These are phyloP conservation scores for Hoplodrina ambigua DNA, from an alignment of 2,888 invertebrate species.

Conservation along the genomic window DNA sequence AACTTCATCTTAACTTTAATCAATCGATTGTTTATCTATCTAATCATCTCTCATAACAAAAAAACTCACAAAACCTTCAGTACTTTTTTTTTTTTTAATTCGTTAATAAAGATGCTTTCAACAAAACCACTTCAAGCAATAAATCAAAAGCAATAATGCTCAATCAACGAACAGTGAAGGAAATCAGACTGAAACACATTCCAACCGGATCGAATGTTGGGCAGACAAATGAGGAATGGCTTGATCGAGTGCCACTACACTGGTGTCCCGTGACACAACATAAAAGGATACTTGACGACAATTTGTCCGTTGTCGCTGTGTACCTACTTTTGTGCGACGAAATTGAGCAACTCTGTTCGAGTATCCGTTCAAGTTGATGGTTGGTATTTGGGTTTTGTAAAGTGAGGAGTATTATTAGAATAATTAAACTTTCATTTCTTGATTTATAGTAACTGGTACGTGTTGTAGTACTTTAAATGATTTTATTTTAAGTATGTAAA, in stretches of 20 bases:
- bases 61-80: neutral
- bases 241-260: constrained; percentile 50
- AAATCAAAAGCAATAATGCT: constrained; percentile 33
- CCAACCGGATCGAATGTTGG: constrained; percentile 39
- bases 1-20: too few species aligned
- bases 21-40: too few species aligned
- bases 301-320: constrained; percentile 39
- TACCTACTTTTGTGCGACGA: constrained; percentile 23
- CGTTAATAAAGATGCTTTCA: neutral
- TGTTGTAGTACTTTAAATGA: too few species aligned
- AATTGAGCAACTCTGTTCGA: constrained; percentile 33
- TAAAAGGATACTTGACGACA: constrained; percentile 44
- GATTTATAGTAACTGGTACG: too few species aligned
- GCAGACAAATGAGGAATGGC: constrained; percentile 47
- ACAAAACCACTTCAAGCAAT: constrained; percentile 10
- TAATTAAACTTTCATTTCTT: neutral
- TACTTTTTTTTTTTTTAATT: too few species aligned
- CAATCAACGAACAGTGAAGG: constrained; percentile 32
- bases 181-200: constrained; percentile 40
- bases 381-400: neutral
- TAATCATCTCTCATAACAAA: too few species aligned
- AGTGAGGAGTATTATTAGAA: neutral
- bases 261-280: constrained; percentile 37
- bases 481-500: too few species aligned
- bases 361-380: neutral